Conservation (phyloP, 2,797 vertebrate species). For the Pipistrellus pipistrellus region DNA sequence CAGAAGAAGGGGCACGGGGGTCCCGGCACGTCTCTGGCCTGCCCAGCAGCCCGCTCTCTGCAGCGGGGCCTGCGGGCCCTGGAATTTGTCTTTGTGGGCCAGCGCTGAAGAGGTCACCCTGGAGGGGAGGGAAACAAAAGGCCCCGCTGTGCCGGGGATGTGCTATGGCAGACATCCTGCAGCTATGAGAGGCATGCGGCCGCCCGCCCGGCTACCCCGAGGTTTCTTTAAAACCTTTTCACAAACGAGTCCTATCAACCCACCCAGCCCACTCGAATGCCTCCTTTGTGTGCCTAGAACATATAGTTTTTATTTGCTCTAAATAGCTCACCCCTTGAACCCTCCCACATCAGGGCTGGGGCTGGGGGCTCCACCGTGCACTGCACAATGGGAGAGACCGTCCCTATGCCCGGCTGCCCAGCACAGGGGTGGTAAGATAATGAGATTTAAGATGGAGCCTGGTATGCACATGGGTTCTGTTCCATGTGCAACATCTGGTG, state of each 20-base stretch:
- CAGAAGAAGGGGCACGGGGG: background rate
- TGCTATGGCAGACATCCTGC: slow-evolving; percentile 94
- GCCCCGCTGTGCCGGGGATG: slow-evolving; percentile 88
- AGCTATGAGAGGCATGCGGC: slow-evolving; percentile 93
- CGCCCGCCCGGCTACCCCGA: slow-evolving; percentile 88
- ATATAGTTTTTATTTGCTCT: slow-evolving; percentile 87
- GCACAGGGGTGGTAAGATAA: accelerated
- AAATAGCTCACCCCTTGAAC: slow-evolving; percentile 72
- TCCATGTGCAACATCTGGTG: accelerated
- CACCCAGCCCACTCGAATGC: slow-evolving; percentile 88
- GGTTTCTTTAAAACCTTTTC: slow-evolving; percentile 80
- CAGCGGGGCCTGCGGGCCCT: slow-evolving; percentile 31
- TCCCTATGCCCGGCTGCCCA: accelerated
- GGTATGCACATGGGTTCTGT: accelerated
- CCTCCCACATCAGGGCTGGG: slow-evolving; percentile 50
- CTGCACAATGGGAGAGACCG: accelerated
- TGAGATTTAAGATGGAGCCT: accelerated
- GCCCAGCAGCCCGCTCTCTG: accelerated
- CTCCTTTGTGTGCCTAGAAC: slow-evolving; percentile 90
- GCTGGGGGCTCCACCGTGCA: accelerated
- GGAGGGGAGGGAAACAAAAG: slow-evolving; percentile 90
- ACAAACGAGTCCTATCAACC: slow-evolving; percentile 89
- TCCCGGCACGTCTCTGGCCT: accelerated
- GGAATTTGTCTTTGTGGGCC: slow-evolving; percentile 93
- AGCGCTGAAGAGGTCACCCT: slow-evolving; percentile 83